Evolutionary conservation across 2,888 invertebrate species (phyloP).

Genomic region (Bembecia ichneumoniformis): DNA sequence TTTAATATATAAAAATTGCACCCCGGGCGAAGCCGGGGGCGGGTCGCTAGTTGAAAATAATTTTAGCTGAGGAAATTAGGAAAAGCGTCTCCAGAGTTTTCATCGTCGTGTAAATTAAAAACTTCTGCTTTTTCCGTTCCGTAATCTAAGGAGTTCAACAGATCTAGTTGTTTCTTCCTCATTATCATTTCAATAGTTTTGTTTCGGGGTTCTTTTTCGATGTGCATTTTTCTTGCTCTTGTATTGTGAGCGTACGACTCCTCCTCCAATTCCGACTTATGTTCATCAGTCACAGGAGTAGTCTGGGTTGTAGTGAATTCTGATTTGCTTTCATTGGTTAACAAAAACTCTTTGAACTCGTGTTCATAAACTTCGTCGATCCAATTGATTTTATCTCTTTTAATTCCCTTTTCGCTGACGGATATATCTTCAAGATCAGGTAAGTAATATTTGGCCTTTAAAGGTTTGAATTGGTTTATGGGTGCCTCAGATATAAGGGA

Average conservation of each 20-base stretch:
- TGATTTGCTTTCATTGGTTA: background rate
- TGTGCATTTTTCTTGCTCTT: background rate
- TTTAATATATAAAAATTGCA: too few relatives aligned
- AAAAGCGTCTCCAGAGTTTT: too few relatives aligned
- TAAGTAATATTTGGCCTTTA: background rate
- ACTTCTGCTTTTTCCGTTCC: slow-evolving; percentile 28
- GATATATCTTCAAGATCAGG: slow-evolving; percentile 13
- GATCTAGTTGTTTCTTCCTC: slow-evolving; percentile 33
- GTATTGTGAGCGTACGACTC: background rate
- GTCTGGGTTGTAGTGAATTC: background rate
- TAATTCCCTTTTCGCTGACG: slow-evolving; percentile 1
- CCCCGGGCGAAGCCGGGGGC: too few relatives aligned
- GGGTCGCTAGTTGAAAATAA: too few relatives aligned
- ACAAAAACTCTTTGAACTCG: slow-evolving; percentile 14
- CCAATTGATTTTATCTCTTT: slow-evolving; percentile 22
- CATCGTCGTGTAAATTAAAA: too few relatives aligned
- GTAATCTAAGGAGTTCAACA: slow-evolving; percentile 46
- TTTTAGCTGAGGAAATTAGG: too few relatives aligned
- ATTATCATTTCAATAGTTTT: slow-evolving; percentile 24
- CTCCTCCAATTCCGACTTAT: too few relatives aligned
- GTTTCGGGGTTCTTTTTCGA: slow-evolving; percentile 3
- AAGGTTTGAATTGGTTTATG: background rate
- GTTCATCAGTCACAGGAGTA: background rate
- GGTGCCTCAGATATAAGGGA: background rate
- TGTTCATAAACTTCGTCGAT: slow-evolving; percentile 29